phyloP scores from a whole-genome alignment of 2,888 invertebrate species.

The Mantis religiosa region DNA sequence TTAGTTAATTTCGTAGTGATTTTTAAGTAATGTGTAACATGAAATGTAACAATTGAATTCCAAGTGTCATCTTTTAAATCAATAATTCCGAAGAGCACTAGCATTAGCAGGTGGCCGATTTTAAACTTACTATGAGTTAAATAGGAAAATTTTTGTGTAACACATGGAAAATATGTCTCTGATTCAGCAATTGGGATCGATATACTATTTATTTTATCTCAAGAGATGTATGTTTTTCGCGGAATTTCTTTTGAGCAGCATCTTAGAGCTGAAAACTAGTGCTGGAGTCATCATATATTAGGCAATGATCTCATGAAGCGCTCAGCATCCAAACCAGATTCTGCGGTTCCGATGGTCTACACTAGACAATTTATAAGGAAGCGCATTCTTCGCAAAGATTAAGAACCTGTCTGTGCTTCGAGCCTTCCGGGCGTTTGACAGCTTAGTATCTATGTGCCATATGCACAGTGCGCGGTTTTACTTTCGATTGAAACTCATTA shows the following conservation, averaged over 20 bases:
- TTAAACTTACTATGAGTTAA: neutral
- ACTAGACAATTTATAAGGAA: neutral
- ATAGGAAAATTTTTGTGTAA: neutral
- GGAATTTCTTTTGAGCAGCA: neutral
- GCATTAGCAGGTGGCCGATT: slow-evolving; percentile 20
- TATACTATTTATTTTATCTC: neutral
- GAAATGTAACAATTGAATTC: neutral
- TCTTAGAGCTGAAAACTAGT: neutral
- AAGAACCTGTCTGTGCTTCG: neutral
- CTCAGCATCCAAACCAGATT: neutral
- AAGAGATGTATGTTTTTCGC: neutral
- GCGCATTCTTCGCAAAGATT: neutral
- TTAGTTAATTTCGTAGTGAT: neutral
- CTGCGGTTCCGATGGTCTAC: neutral
- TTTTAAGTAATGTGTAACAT: neutral
- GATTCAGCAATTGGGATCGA: neutral
- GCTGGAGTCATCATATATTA: neutral
- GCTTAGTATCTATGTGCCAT: neutral
- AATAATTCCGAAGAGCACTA: slow-evolving; percentile 18
- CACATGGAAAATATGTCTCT: neutral
- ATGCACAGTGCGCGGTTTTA: neutral
- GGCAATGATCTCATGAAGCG: neutral
- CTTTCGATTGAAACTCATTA: no score
- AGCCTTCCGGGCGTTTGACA: neutral
- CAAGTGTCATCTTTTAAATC: slow-evolving; percentile 24